These are phyloP conservation scores for Aleiodes alternator DNA, from an alignment of 2,888 invertebrate genomes.

Conservation along the genomic window DNA sequence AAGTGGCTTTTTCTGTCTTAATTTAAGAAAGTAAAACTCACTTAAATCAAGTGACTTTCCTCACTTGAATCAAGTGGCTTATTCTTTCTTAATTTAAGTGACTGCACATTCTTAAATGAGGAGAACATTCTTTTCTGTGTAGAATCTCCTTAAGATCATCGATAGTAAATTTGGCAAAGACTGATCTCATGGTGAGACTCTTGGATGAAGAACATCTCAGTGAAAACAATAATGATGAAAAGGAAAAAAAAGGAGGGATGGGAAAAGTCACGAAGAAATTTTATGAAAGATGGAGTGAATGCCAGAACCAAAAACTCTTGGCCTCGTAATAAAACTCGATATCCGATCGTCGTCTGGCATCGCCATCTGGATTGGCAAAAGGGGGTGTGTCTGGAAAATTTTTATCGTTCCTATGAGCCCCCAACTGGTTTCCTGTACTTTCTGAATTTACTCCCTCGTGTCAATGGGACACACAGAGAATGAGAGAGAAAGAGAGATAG, in stretches of 20 bases:
- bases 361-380: slow-evolving; percentile 45
- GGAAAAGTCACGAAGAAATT: slow-evolving; percentile 15
- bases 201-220: slow-evolving; percentile 14
- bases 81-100: no score
- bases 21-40: no score
- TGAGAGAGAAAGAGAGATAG: neutral
- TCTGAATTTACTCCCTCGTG: slow-evolving; percentile 28
- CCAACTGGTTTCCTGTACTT: slow-evolving; percentile 23
- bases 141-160: no score
- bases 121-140: no score
- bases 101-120: no score
- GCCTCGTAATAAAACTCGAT: slow-evolving; percentile 48
- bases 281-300: slow-evolving; percentile 34
- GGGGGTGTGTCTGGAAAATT: slow-evolving; percentile 46
- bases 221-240: slow-evolving; percentile 8
- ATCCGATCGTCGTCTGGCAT: slow-evolving; percentile 48
- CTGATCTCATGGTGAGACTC: neutral
- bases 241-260: slow-evolving; percentile 12
- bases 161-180: slow-evolving; percentile 20
- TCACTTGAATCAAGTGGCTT: no score
- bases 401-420: slow-evolving; percentile 36
- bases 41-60: no score
- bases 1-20: no score
- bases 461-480: neutral
- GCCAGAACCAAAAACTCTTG: slow-evolving; percentile 42